Conservation (phyloP, 2,888 invertebrate species). For the Metopia argyrocephala region DNA sequence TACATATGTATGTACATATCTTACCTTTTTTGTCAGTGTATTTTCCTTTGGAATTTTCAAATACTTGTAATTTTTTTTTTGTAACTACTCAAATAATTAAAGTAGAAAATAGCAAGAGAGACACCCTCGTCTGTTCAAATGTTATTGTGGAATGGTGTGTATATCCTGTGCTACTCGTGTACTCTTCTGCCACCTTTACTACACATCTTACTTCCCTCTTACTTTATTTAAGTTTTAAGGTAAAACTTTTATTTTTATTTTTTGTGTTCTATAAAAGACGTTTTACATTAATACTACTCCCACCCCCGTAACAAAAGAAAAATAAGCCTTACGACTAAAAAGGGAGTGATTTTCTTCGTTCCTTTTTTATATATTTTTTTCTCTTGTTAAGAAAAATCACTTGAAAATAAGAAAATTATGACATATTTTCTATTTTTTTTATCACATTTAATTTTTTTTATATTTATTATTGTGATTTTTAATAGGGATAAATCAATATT, state of each 20-base stretch:
- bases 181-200: not conserved
- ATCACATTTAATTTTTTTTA: not conserved
- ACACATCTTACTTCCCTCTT: not conserved
- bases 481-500: slow-evolving; percentile 60
- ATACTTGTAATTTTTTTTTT: no score
- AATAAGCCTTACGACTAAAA: slow-evolving; percentile 1
- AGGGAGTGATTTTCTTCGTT: slow-evolving; percentile 48
- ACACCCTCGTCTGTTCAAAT: slow-evolving; percentile 49
- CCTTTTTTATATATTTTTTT: not conserved
- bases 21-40: no score
- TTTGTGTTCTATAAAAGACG: slow-evolving; percentile 17
- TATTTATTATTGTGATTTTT: slow-evolving; percentile 41
- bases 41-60: no score
- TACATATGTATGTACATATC: slow-evolving; percentile 6
- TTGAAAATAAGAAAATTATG: slow-evolving; percentile 49
- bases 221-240: not conserved
- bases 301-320: not conserved
- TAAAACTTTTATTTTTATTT: slow-evolving; percentile 8
- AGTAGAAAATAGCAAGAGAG: slow-evolving; percentile 12
- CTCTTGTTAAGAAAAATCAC: not conserved
- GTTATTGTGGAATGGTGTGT: slow-evolving; percentile 3
- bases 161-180: not conserved
- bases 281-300: slow-evolving; percentile 12
- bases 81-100: slow-evolving; percentile 49
- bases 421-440: slow-evolving; percentile 46